Percentiles rank a stretch among this genome's conserved stretches.
Evolutionary conservation across 92 coral and sea anemone species (phyloP).

Genomic region (Phenganax marumi): DNA sequence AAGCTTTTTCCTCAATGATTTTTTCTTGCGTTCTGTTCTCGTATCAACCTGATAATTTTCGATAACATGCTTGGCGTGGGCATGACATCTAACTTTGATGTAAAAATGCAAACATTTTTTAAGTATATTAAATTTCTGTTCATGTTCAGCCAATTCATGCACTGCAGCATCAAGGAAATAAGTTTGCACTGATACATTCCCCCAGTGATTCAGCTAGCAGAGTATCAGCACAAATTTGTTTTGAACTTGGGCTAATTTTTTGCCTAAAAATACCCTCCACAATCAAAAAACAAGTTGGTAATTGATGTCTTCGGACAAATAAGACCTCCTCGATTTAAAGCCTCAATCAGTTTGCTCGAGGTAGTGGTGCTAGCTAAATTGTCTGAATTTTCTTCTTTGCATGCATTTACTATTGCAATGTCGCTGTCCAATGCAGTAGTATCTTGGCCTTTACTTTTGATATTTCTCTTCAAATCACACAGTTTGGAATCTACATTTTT

Average conservation of each 20-base stretch:
- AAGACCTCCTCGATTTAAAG: slow-evolving; percentile 29
- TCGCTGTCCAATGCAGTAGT: not conserved
- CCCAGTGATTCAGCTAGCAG: slow-evolving; percentile 13
- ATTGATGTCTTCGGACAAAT: slow-evolving; percentile 5
- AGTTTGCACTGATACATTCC: slow-evolving; percentile 10
- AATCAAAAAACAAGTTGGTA: not conserved
- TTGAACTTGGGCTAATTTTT: not conserved
- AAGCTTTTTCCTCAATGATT: slow-evolving; percentile 6
- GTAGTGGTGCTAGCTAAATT: slow-evolving; percentile 1
- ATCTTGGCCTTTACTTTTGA: not conserved
- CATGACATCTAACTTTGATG: slow-evolving; percentile 2
- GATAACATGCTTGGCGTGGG: slow-evolving; percentile 14
- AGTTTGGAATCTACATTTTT: slow-evolving; percentile 8
- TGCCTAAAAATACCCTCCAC: slow-evolving; percentile 9
- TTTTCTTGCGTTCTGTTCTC: slow-evolving; percentile 7
- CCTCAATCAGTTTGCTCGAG: slow-evolving; percentile 8
- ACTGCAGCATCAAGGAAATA: slow-evolving; percentile 5
- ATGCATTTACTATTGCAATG: slow-evolving; percentile 7
- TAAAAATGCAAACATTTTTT: not conserved
- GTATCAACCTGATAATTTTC: slow-evolving; percentile 3
- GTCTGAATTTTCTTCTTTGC: slow-evolving; percentile 2
- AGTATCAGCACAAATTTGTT: not conserved
- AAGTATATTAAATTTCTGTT: slow-evolving; percentile 5
- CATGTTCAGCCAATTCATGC: not conserved
- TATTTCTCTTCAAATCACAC: slow-evolving; percentile 1